A percentile compares a stretch with the other conserved stretches of the same genome.
Conservation (phyloP, 2,888 invertebrate genomes). For the Pelosia muscerda region DNA sequence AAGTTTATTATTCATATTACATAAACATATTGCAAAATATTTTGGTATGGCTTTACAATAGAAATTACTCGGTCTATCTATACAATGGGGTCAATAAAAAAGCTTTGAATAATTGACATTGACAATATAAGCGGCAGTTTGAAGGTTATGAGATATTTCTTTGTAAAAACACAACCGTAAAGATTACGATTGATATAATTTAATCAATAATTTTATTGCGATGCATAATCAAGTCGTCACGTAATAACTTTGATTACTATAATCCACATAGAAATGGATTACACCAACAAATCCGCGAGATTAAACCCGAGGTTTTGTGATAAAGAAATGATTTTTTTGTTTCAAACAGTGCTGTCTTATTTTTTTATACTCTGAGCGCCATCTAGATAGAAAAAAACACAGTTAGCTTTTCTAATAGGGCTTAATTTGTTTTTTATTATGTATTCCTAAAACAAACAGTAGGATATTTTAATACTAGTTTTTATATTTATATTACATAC, state of each 20-base stretch:
- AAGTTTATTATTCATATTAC: background rate
- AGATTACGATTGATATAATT: constrained; percentile 51
- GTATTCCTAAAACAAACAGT: too few species aligned
- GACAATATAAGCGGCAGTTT: constrained; percentile 30
- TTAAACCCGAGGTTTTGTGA: constrained; percentile 72
- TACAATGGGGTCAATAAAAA: constrained; percentile 30
- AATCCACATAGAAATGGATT: constrained; percentile 68
- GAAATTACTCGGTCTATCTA: background rate
- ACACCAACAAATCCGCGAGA: constrained; percentile 70
- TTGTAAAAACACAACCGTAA: constrained; percentile 57
- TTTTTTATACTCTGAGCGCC: background rate
- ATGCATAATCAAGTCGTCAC: constrained; percentile 64
- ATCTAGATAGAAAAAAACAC: background rate
- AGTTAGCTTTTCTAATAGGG: too few species aligned
- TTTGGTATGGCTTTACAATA: background rate
- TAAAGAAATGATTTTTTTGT: constrained; percentile 53
- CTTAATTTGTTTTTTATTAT: background rate
- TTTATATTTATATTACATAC: too few species aligned
- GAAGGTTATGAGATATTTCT: constrained; percentile 43
- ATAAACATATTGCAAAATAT: background rate
- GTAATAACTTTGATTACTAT: constrained; percentile 76
- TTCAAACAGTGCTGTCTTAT: background rate
- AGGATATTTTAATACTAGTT: too few species aligned
- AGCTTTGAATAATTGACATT: constrained; percentile 33
- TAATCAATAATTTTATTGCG: constrained; percentile 49